Evolutionary conservation across 2,113 vertebrate genomes (phyloP), one percentile per base, ranked within the genome.

Genomic region (Acanthochromis polyacanthus): DNA sequence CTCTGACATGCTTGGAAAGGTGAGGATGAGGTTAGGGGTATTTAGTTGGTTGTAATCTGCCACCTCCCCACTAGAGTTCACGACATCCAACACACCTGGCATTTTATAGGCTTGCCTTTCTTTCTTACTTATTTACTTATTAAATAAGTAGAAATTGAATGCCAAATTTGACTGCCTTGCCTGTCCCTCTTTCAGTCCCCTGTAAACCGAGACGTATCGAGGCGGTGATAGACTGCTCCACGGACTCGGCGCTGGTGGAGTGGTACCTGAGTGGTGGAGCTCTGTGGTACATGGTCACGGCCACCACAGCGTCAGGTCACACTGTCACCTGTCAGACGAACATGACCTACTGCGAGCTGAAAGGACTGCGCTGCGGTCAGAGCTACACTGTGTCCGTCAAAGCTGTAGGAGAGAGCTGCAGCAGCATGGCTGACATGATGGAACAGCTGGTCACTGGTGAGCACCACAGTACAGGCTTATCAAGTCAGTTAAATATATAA

Each of bases 381-480:
- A 88, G 56, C 36, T 95, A 95, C 88, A 83, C 69, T 0, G 55
- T 95, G 22, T 80, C 82, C 0, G 93, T 95, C 6, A 75, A 17
- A 9, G 89, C 94, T 3, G 6, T 64, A 19, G 95, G 93, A 60
- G n/a, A 71, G 22, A 81, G 15, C 17, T 95, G 95, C 82, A 90
- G 56, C 89, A 90, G 86, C 78, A 12, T 69, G 0, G 69, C 76
- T 14, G 20, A 74, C 60, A 90, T 93, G 91, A 51, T 9, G 0
- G 81, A 57, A 69, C 40, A 22, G 12, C 78, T 95, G 71, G 38
- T 73, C 36, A 95, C 94, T 6, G 93, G 95, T 95, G 78, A 93
- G 90, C 14, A 32, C 36, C 9, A 0, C 6, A 19, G 36, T 14
- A 14, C 11, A 23, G 5, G 23, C 4, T 22, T 19, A 22, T 40